Conservation (phyloP, 2,888 invertebrate species). For the Hydrotaea cyrtoneurina region DNA sequence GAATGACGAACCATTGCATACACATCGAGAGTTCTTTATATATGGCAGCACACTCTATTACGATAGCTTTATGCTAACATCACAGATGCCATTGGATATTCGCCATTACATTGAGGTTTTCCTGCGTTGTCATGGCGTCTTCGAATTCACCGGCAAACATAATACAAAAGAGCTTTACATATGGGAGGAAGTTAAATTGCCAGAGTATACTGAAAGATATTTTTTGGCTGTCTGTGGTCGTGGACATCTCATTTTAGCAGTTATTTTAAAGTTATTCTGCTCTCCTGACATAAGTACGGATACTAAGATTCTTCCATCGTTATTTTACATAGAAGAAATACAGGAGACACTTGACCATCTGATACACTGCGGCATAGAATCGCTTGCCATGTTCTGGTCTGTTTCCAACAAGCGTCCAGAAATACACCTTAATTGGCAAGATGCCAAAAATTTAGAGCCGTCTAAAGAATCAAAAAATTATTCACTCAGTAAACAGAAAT, state of each 20-base stretch:
- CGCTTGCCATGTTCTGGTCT: constrained; percentile 86
- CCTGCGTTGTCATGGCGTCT: constrained; percentile 87
- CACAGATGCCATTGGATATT: constrained; percentile 89
- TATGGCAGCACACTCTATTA: constrained; percentile 82
- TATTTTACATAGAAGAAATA: constrained; percentile 93
- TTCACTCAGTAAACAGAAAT: constrained; percentile 72
- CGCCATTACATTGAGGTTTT: constrained; percentile 88
- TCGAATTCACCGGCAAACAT: constrained; percentile 85
- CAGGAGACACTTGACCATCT: constrained; percentile 91
- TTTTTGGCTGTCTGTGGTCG: constrained; percentile 89
- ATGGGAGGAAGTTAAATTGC: constrained; percentile 86
- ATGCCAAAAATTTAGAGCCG: constrained; percentile 57
- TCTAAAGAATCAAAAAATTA: constrained; percentile 70
- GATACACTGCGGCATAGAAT: constrained; percentile 88
- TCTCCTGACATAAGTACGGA: constrained; percentile 72
- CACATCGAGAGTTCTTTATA: constrained; percentile 81
- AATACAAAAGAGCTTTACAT: constrained; percentile 87
- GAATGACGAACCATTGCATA: constrained; percentile 85
- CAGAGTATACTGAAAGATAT: constrained; percentile 81
- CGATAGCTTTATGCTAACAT: constrained; percentile 84
- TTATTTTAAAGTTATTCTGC: constrained; percentile 83
- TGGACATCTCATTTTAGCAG: constrained; percentile 86
- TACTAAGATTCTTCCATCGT: constrained; percentile 72
- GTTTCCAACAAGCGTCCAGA: constrained; percentile 85
- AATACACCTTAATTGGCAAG: constrained; percentile 69